Base-by-base conservation (phyloP, 2,888 invertebrate genomes). In the Diarsia rubi region DNA sequence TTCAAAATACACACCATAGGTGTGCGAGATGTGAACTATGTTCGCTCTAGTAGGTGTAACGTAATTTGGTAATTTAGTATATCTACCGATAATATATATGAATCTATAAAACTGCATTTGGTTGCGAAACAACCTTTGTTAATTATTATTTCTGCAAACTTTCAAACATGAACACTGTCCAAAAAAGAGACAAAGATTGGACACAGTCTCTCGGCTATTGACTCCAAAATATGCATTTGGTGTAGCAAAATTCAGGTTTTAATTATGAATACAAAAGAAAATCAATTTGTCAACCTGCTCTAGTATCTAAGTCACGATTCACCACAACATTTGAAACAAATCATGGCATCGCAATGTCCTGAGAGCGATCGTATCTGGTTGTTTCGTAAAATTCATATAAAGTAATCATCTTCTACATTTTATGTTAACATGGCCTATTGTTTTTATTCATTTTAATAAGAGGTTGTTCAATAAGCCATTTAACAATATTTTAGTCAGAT, bases 1-100 rank as follows among this genome's bases (percentile, higher is more conserved):
- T 82, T 70, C 82, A 73, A 76, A 82, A 82, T 81, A 45, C 54
- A 67, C 47, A 52, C 47, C 63, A 66, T 84, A 72, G 70, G 84
- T 76, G 71, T 84, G 49, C 63, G 85, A 54, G 57, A 59, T 45
- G 52, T 81, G 76, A 60, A 80, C 63, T 69, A 73, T 59, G 45
- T 80, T 59, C 52, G 67, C 60, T 76, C 67, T 37, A 62, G 47
- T 75, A 79, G 73, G 64, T 68, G 79, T 44, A 71, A 52, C 45
- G 52, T 70, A 54, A 79, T 78, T 79, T 52, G 49, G 19, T 78
- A 37, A 82, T 82, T 42, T 65, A 57, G 47, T 64, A 54, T 69
- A 21, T 9, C 14, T 45, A 52, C 27, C 65, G 73, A 78, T 52
- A 54, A 44, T 77, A 19, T 24, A 68, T 75, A 65, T 52, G 1